A percentile compares a stretch with the other conserved stretches of the same genome.
Evolutionary conservation across 2,888 invertebrate genomes (phyloP).

Genomic region (Trissoscelio sp.): DNA sequence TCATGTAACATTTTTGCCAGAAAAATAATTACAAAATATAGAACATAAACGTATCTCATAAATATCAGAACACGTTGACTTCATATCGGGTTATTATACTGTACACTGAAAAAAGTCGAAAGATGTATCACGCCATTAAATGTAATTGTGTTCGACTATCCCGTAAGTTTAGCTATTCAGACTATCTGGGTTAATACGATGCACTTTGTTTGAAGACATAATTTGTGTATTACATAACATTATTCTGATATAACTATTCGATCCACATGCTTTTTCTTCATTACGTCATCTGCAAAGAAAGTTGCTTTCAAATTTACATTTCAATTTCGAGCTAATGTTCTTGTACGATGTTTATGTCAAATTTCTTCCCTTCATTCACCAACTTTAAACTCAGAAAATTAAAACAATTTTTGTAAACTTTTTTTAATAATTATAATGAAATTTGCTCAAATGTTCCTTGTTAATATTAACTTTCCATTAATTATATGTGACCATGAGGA

Average conservation of each 20-base stretch:
- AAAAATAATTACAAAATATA: background rate
- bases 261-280: constrained; percentile 39
- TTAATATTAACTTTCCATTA: too few species aligned
- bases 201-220: constrained; percentile 45
- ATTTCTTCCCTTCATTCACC: too few species aligned
- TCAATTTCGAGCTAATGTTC: constrained; percentile 36
- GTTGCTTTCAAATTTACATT: constrained; percentile 38
- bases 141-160: constrained; percentile 37
- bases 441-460: too few species aligned
- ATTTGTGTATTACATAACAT: constrained; percentile 54
- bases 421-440: too few species aligned
- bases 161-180: constrained; percentile 45
- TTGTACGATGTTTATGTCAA: too few species aligned
- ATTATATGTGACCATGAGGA: too few species aligned
- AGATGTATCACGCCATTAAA: constrained; percentile 24
- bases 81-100: background rate
- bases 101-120: constrained; percentile 9
- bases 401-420: too few species aligned
- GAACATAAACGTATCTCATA: background rate
- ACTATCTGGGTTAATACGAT: constrained; percentile 48
- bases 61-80: background rate
- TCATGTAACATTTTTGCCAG: too few species aligned
- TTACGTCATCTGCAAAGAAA: constrained; percentile 26
- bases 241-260: constrained; percentile 35
- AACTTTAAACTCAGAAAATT: too few species aligned